Percentiles rank a stretch among this genome's conserved stretches.
Conservation (phyloP, 1,140 invertebrate genomes). For the Pseudomyrmex concolor region DNA sequence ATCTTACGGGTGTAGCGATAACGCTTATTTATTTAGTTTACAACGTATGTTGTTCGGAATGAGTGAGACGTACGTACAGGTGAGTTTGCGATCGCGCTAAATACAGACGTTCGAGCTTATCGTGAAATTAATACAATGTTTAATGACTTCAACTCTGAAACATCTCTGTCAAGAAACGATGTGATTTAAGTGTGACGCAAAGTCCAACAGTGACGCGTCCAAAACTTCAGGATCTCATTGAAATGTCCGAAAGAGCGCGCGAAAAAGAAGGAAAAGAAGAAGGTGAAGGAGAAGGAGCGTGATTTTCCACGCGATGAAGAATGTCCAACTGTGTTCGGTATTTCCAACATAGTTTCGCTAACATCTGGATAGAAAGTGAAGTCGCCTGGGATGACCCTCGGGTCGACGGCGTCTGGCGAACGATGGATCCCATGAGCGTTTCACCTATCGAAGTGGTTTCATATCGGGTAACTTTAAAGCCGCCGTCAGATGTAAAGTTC, state of each 20-base stretch:
- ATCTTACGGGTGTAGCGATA: background rate
- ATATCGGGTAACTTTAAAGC: conserved; percentile 78
- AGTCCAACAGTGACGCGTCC: background rate
- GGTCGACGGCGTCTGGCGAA: conserved; percentile 55
- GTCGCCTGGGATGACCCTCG: conserved; percentile 69
- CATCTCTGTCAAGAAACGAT: background rate
- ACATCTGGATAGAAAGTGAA: conserved; percentile 70
- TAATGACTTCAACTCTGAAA: background rate
- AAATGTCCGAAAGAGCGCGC: conserved; percentile 37
- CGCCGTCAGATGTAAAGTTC: conserved; percentile 75
- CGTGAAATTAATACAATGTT: background rate
- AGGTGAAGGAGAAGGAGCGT: conserved; percentile 15
- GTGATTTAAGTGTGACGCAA: conserved; percentile 16
- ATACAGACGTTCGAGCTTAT: background rate
- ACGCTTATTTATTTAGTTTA: too few species aligned
- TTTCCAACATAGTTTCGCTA: conserved; percentile 55
- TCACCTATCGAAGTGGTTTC: conserved; percentile 76
- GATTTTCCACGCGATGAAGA: conserved; percentile 70
- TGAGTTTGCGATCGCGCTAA: background rate
- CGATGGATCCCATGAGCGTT: conserved; percentile 73
- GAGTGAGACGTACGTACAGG: too few species aligned
- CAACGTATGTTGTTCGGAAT: too few species aligned
- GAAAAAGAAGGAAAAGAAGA: background rate
- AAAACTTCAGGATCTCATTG: conserved; percentile 46
- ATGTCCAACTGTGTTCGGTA: conserved; percentile 59